These are phyloP conservation scores for Hylaeus anthracinus DNA, from an alignment of 1,140 invertebrate genomes.

Conservation along the genomic window DNA sequence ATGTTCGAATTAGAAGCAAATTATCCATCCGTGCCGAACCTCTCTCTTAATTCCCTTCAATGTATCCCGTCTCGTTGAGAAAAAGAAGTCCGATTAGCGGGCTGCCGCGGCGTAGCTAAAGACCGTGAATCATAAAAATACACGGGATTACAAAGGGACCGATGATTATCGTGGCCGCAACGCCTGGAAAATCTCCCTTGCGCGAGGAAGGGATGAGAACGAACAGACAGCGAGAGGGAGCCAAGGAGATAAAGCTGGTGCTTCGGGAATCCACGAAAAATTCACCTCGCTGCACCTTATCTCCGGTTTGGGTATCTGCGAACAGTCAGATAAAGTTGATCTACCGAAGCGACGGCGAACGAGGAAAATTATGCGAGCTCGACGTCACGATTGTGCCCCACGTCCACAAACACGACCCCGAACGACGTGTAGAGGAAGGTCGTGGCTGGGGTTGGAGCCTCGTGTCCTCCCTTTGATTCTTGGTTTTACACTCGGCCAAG, in stretches of 20 bases:
- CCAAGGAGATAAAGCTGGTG: slow-evolving; percentile 31
- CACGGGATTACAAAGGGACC: slow-evolving; percentile 32
- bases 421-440: slow-evolving; percentile 21
- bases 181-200: not conserved
- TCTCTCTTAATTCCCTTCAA: slow-evolving; percentile 24
- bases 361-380: slow-evolving; percentile 53
- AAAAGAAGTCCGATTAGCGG: slow-evolving; percentile 39
- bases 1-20: slow-evolving; percentile 12
- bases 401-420: slow-evolving; percentile 43
- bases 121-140: slow-evolving; percentile 44
- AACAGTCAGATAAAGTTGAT: slow-evolving; percentile 51
- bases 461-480: slow-evolving; percentile 60
- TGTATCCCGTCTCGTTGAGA: slow-evolving; percentile 14
- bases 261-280: slow-evolving; percentile 41
- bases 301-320: slow-evolving; percentile 43
- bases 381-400: slow-evolving; percentile 5
- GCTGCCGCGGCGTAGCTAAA: slow-evolving; percentile 3
- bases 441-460: slow-evolving; percentile 1
- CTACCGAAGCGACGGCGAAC: slow-evolving; percentile 21
- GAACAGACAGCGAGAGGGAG: not conserved
- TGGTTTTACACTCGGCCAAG: slow-evolving; percentile 66
- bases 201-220: not conserved
- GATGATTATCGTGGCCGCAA: slow-evolving; percentile 23
- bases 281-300: slow-evolving; percentile 56
- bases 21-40: slow-evolving; percentile 4